These are phyloP conservation scores for Megaustenia siamemsis DNA, from an alignment of 2,888 invertebrate genomes.

Conservation along the genomic window DNA sequence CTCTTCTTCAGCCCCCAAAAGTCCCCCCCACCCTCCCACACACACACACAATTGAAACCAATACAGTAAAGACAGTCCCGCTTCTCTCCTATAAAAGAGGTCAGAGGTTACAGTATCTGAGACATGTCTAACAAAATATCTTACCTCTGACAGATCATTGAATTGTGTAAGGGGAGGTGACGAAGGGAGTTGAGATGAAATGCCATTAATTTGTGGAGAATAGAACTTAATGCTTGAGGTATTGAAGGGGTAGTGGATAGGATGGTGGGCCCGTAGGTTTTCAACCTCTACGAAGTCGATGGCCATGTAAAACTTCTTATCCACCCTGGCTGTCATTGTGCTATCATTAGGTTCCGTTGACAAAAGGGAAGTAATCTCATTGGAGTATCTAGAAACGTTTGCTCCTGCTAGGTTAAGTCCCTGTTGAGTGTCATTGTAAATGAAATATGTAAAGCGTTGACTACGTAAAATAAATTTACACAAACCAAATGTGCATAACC, in stretches of 20 bases:
- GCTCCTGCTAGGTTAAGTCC: slow-evolving; percentile 21
- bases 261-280: slow-evolving; percentile 89
- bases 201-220: slow-evolving; percentile 79
- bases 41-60: no score
- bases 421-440: no score
- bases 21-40: no score
- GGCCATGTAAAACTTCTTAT: slow-evolving; percentile 90
- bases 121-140: no score
- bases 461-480: neutral
- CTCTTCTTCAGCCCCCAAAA: no score
- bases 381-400: neutral
- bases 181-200: slow-evolving; percentile 46
- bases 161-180: slow-evolving; percentile 50
- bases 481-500: no score
- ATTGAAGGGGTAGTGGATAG: slow-evolving; percentile 82
- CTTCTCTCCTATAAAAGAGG: no score
- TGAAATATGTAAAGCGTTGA: neutral
- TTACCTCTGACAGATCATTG: slow-evolving; percentile 46
- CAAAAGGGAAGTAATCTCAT: slow-evolving; percentile 68
- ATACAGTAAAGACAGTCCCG: no score
- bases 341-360: slow-evolving; percentile 82
- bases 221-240: slow-evolving; percentile 83
- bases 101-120: no score
- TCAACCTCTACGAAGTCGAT: slow-evolving; percentile 93
- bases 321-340: slow-evolving; percentile 80